Conservation (phyloP, 2,797 vertebrate genomes). For the Sardinella longiceps region DNA sequence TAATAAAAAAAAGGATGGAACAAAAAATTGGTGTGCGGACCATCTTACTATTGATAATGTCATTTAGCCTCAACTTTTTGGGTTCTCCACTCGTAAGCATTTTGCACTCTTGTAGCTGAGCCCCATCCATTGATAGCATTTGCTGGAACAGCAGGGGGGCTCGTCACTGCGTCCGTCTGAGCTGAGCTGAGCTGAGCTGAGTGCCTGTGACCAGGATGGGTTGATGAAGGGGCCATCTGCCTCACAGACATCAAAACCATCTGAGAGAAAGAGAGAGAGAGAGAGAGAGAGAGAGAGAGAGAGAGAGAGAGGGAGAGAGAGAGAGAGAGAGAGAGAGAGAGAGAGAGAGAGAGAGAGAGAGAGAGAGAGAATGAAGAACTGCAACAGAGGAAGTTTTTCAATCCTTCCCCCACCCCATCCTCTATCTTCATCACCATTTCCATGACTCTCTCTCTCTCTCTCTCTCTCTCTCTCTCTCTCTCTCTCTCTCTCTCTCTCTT, state of each 20-base stretch:
- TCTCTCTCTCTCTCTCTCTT: background rate
- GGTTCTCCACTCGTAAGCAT: constrained; percentile 30
- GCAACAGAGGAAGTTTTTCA: constrained; percentile 27
- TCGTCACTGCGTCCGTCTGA: background rate
- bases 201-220: constrained; percentile 45
- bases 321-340: constrained; percentile 34
- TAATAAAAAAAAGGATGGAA: too few species aligned
- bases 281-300: too few species aligned
- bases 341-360: constrained; percentile 34
- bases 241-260: constrained; percentile 42
- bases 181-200: too few species aligned
- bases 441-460: constrained; percentile 33
- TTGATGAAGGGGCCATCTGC: constrained; percentile 50
- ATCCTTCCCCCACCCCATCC: constrained; percentile 29
- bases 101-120: constrained; percentile 29
- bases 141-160: constrained; percentile 48
- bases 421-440: constrained; percentile 18
- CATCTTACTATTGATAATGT: too few species aligned
- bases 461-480: constrained; percentile 38
- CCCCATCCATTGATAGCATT: constrained; percentile 50
- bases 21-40: too few species aligned
- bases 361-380: constrained; percentile 34
- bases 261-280: too few species aligned
- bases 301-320: too few species aligned
- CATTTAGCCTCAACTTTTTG: constrained; percentile 32